A percentile compares a stretch with the other conserved stretches of the same genome.
Conservation (phyloP, 2,888 invertebrate species). For the Phrixothrix hirtus region DNA sequence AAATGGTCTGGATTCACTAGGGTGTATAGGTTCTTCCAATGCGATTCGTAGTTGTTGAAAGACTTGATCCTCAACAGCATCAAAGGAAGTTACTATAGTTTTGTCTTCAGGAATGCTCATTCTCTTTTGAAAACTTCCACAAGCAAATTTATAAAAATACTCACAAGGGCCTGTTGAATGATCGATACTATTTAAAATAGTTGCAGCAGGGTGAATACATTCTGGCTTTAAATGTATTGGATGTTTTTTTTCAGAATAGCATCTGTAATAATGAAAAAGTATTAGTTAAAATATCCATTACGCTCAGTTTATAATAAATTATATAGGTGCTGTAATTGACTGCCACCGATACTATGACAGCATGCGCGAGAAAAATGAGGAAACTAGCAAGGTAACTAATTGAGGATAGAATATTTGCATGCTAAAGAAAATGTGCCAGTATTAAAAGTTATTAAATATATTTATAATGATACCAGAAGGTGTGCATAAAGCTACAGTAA, state of each 20-base stretch:
- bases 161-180: conserved; percentile 68
- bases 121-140: conserved; percentile 11
- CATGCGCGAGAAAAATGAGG: no score
- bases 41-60: conserved; percentile 5
- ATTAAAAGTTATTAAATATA: no score
- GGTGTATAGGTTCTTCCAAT: conserved; percentile 3
- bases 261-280: conserved; percentile 62
- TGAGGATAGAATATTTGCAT: no score
- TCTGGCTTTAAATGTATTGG: conserved; percentile 60
- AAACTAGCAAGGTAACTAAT: no score
- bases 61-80: conserved; percentile 7
- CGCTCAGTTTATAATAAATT: no score
- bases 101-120: conserved; percentile 11
- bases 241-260: conserved; percentile 59
- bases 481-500: no score
- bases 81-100: conserved; percentile 3
- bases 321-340: no score
- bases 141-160: conserved; percentile 22
- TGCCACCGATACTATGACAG: no score
- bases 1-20: conserved; percentile 7
- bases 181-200: conserved; percentile 69
- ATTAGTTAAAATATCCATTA: no score
- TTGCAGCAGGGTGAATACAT: conserved; percentile 76
- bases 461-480: no score
- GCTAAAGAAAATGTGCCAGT: no score